Percentiles rank a stretch among this genome's conserved stretches.
Conservation (phyloP, 2,888 invertebrate species). For the Aradus depressus region DNA sequence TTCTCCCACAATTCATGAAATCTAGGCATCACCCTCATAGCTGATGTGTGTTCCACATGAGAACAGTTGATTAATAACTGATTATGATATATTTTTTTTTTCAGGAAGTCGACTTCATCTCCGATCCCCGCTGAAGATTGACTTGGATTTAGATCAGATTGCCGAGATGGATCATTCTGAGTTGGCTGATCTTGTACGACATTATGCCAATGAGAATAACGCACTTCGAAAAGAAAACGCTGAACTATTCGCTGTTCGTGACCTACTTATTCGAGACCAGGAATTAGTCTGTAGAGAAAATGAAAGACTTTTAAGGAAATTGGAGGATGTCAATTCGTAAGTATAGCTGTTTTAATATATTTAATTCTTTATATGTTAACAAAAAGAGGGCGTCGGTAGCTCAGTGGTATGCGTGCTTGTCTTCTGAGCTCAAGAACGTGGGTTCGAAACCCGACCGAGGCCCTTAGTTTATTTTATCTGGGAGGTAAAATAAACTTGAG, state of each 20-base stretch:
- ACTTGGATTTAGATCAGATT: constrained; percentile 55
- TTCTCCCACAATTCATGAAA: too few species aligned
- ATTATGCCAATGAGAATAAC: constrained; percentile 74
- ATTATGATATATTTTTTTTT: neutral
- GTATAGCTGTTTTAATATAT: constrained; percentile 38
- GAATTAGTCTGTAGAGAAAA: constrained; percentile 84
- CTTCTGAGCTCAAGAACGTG: too few species aligned
- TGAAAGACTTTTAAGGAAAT: constrained; percentile 71
- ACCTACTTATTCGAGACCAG: constrained; percentile 74
- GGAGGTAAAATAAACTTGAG: too few species aligned
- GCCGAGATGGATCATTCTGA: constrained; percentile 66
- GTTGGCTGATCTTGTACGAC: constrained; percentile 67
- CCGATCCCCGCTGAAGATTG: constrained; percentile 49
- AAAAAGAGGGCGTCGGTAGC: too few species aligned
- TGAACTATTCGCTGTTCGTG: constrained; percentile 67
- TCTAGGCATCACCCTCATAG: neutral
- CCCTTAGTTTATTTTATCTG: too few species aligned
- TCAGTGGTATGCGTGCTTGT: too few species aligned
- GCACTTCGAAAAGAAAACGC: constrained; percentile 71
- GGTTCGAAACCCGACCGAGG: too few species aligned
- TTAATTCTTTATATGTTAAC: too few species aligned
- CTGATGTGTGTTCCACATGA: neutral
- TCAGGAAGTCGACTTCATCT: constrained; percentile 29
- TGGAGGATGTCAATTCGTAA: constrained; percentile 81
- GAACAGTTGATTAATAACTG: neutral